These are phyloP conservation scores for Drosophila tripunctata DNA, from an alignment of 2,888 invertebrate genomes.

Conservation along the genomic window DNA sequence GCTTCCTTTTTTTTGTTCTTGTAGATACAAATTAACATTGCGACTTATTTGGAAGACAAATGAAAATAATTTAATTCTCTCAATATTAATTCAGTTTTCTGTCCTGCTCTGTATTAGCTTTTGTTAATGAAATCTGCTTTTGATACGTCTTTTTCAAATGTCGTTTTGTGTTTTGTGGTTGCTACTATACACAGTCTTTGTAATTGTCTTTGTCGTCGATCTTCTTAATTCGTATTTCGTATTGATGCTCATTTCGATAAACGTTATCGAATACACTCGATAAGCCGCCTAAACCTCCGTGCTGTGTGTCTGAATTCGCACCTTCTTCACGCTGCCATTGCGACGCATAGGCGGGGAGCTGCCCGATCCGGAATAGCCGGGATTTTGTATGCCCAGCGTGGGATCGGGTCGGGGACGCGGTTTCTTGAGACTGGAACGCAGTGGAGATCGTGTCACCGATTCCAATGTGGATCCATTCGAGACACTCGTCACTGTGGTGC, in stretches of 20 bases:
- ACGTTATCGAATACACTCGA: not conserved
- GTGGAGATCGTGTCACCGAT: slow-evolving; percentile 87
- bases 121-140: slow-evolving; percentile 13
- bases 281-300: slow-evolving; percentile 89
- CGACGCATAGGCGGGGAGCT: slow-evolving; percentile 93
- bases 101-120: no score
- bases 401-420: slow-evolving; percentile 86
- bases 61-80: slow-evolving; percentile 56
- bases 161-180: slow-evolving; percentile 51
- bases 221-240: slow-evolving; percentile 33
- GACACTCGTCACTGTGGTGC: slow-evolving; percentile 89
- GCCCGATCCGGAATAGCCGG: slow-evolving; percentile 89
- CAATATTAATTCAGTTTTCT: slow-evolving; percentile 34
- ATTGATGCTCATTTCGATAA: slow-evolving; percentile 25
- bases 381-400: slow-evolving; percentile 94
- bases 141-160: slow-evolving; percentile 39
- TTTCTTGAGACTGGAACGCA: slow-evolving; percentile 93
- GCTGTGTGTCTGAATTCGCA: slow-evolving; percentile 95
- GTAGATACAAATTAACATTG: slow-evolving; percentile 47
- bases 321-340: slow-evolving; percentile 95
- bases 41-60: slow-evolving; percentile 71
- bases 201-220: slow-evolving; percentile 48
- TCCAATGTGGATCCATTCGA: slow-evolving; percentile 85
- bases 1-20: slow-evolving; percentile 10
- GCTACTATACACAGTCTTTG: slow-evolving; percentile 77